A percentile compares a stretch with the other conserved stretches of the same genome.
Conservation (phyloP, 2,797 vertebrate species). For the Myripristis jacobus region DNA sequence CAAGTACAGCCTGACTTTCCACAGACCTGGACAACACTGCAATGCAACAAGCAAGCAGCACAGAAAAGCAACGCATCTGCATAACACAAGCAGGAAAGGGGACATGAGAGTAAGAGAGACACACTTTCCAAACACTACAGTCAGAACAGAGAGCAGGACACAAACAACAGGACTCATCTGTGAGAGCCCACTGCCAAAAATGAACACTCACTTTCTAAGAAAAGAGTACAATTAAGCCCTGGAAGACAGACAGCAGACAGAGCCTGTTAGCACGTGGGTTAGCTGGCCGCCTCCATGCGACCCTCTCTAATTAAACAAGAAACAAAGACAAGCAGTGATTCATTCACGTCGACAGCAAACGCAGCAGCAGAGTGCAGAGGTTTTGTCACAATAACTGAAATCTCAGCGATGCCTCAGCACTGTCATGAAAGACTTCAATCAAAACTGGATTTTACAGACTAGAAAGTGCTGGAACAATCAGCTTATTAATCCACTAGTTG, state of each 20-base stretch:
- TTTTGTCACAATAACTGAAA: too few species aligned
- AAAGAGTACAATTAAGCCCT: constrained; percentile 95
- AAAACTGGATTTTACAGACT: too few species aligned
- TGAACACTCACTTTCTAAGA: constrained; percentile 94
- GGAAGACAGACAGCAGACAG: constrained; percentile 88
- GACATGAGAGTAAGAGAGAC: background rate
- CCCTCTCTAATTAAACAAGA: background rate
- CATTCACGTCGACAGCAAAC: too few species aligned
- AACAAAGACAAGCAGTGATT: background rate
- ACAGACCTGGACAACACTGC: constrained; percentile 45
- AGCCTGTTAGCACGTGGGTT: constrained; percentile 66
- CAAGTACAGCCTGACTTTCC: constrained; percentile 15
- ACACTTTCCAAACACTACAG: constrained; percentile 12
- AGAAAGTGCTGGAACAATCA: too few species aligned
- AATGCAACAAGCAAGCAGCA: constrained; percentile 43
- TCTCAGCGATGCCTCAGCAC: too few species aligned
- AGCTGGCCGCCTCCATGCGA: constrained; percentile 3
- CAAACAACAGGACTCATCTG: constrained; percentile 54
- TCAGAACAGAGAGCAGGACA: constrained; percentile 25
- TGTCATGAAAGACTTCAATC: too few species aligned
- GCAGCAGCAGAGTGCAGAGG: too few species aligned
- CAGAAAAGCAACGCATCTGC: constrained; percentile 21
- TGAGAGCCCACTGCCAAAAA: constrained; percentile 58
- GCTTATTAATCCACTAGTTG: too few species aligned
- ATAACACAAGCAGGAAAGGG: constrained; percentile 1